These are phyloP conservation scores for Conops quadrifasciatus DNA, from an alignment of 2,888 invertebrate genomes.

Conservation along the genomic window DNA sequence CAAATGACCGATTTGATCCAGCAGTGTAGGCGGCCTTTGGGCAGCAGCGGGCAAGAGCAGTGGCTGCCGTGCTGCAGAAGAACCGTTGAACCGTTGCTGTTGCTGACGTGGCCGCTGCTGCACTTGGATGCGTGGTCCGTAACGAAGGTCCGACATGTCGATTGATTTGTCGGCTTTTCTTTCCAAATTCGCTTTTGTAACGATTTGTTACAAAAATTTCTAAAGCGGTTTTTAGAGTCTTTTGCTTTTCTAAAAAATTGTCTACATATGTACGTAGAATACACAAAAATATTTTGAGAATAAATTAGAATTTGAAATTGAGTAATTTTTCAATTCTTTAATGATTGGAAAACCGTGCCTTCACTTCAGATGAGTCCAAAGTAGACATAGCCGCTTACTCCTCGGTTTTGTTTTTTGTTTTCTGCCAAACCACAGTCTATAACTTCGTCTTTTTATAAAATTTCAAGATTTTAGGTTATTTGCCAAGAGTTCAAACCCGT, in stretches of 20 bases:
- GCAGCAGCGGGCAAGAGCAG: background rate
- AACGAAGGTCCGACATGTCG: constrained; percentile 2
- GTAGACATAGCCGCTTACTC: too few species aligned
- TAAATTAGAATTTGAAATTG: background rate
- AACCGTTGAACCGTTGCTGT: background rate
- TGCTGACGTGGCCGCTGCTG: constrained; percentile 16
- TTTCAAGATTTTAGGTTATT: too few species aligned
- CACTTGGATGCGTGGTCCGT: background rate
- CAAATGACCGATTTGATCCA: constrained; percentile 39
- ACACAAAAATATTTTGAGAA: background rate
- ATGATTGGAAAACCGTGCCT: background rate
- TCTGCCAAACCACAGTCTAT: too few species aligned
- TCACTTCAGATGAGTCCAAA: too few species aligned
- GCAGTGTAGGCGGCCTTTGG: background rate
- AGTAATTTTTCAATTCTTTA: constrained; percentile 3
- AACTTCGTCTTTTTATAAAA: too few species aligned
- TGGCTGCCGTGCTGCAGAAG: constrained; percentile 1
- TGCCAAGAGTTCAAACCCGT: too few species aligned
- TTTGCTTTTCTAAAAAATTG: background rate
- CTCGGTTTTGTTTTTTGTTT: too few species aligned
- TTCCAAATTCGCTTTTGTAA: too few species aligned
- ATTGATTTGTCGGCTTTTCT: background rate
- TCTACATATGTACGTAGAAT: too few species aligned
- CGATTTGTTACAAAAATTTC: too few species aligned
- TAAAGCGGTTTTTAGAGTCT: too few species aligned